Conservation (phyloP, 2,888 invertebrate species). For the Coleophora deauratella region DNA sequence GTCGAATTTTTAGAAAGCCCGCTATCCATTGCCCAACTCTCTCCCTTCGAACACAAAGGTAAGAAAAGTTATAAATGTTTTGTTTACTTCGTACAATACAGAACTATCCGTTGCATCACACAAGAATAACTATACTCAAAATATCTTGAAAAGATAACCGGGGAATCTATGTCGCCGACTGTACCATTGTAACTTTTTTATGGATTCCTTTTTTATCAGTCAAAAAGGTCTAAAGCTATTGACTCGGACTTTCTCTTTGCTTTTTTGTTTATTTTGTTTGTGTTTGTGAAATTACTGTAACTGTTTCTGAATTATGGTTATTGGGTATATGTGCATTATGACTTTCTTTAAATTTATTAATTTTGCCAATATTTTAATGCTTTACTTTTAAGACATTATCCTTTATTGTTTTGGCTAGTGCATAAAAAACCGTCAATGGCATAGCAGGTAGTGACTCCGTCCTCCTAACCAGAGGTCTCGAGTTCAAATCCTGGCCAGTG, state of each 20-base stretch:
- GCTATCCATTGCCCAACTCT: conserved; percentile 63
- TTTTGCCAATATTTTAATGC: no score
- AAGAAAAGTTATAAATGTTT: conserved; percentile 46
- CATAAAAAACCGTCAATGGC: no score
- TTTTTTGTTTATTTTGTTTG: conserved; percentile 32
- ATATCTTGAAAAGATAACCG: not conserved
- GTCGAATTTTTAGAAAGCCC: conserved; percentile 63
- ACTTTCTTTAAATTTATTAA: no score
- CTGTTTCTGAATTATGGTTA: not conserved
- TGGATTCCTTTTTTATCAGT: conserved; percentile 30
- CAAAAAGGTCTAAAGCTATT: conserved; percentile 8
- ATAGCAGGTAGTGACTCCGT: no score
- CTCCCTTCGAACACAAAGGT: conserved; percentile 61
- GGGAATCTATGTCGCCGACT: not conserved
- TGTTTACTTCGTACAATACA: conserved; percentile 18
- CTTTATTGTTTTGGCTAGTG: no score
- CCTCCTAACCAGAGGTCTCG: no score
- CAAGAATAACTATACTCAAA: not conserved
- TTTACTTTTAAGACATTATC: no score
- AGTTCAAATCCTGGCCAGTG: no score
- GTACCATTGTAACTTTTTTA: conserved; percentile 31
- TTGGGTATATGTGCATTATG: no score
- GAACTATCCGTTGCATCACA: not conserved
- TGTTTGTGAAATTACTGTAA: conserved; percentile 21
- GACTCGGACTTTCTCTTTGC: conserved; percentile 30